Base-by-base conservation (phyloP, 2,888 invertebrate genomes). In the Pachliopta kotzebuea region DNA sequence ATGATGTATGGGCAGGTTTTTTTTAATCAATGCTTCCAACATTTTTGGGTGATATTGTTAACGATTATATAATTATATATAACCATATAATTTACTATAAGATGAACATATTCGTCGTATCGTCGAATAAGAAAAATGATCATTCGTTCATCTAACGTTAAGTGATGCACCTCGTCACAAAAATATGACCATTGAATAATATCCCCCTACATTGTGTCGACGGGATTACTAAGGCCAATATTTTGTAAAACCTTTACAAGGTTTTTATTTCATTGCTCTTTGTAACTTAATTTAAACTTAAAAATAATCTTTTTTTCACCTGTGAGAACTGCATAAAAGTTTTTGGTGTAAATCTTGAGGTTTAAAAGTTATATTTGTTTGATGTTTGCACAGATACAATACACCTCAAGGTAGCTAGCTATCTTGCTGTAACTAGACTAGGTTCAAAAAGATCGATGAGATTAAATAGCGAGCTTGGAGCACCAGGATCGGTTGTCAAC, bases 401-500 rank as follows among this genome's bases (percentile, higher is more conserved):
- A 37, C 20, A 4, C 21, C 1, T 0, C 6, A 2, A 21, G 20
- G 17, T n/a, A n/a, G n/a, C 20, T 6, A 17, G 20, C 17, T 14
- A 6, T 20, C 23, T 56, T 17, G 49, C 52, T 31, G 21, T 29
- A 50, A 50, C 56, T 31, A 62, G 50, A 20, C 49, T 50, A 29
- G 18, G 37, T 50, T 24, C 56, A 62, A 56, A 56, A 56, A 62
- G 56, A 56, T 50, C 55, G 56, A 56, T 62, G 50, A 9, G 50
- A 62, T 62, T 56, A 31, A 49, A 52, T 37, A 21, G 20, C 49
- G 50, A 56, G 52, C 37, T 52, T 57, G 29, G 50, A n/a, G 52
- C 56, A 24, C 20, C 20, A 31, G 49, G 24, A 52, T 56, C 56
- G 37, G 31, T 50, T 62, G 62, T 56, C 56, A 57, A 24, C n/a